phyloP scores from a whole-genome alignment of 2,888 invertebrate genomes.

The Hartigia nigra region DNA sequence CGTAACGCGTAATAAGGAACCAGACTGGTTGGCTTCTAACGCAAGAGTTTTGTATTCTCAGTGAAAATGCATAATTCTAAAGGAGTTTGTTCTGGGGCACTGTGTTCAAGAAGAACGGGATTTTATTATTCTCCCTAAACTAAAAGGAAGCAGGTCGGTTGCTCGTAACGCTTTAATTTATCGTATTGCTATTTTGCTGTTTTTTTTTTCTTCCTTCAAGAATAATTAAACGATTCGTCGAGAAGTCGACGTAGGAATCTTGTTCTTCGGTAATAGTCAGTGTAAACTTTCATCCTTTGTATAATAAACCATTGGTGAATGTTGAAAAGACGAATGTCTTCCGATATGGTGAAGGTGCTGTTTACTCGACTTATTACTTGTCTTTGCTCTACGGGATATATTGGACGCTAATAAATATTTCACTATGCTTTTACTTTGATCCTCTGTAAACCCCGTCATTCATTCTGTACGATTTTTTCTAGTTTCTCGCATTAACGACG shows the following conservation, averaged over 20 bases:
- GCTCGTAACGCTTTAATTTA: not conserved
- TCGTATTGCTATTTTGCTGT: not conserved
- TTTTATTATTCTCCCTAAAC: not conserved
- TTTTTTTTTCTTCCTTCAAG: not conserved
- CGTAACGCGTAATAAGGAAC: conserved; percentile 25
- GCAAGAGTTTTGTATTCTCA: not conserved
- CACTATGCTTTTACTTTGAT: not conserved
- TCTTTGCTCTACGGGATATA: not conserved
- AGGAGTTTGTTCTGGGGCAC: not conserved
- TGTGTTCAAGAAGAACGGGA: not conserved
- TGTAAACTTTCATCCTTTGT: not conserved
- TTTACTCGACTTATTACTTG: not conserved
- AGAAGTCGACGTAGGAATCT: not conserved
- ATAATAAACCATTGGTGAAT: not conserved
- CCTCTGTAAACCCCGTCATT: not conserved
- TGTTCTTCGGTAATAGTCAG: not conserved
- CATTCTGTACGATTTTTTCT: not conserved
- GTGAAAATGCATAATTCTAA: not conserved
- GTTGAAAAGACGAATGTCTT: not conserved
- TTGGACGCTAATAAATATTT: not conserved
- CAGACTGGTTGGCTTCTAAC: not conserved
- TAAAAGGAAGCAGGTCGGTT: not conserved
- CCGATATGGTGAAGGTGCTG: too few species aligned
- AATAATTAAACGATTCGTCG: not conserved
- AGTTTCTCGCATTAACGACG: not conserved